These are phyloP conservation scores for Acrossocheilus fasciatus DNA, from an alignment of 2,797 vertebrate genomes.

Conservation along the genomic window DNA sequence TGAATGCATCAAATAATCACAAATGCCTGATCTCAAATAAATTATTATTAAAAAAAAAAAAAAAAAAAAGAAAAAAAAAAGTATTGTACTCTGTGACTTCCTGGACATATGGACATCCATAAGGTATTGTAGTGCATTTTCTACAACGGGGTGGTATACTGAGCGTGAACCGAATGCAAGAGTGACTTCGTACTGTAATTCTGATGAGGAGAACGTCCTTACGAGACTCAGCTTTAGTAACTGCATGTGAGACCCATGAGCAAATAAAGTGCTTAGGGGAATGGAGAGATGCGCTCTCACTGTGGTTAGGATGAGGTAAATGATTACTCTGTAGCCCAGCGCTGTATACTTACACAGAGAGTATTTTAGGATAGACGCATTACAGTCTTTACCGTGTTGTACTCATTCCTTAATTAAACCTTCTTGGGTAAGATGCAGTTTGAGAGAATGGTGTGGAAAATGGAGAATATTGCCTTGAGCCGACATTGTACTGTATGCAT, in stretches of 20 bases:
- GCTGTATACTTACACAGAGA: not conserved
- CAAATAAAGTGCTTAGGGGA: not conserved
- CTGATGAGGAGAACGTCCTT: not conserved
- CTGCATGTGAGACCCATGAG: not conserved
- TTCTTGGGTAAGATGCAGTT: slow-evolving; percentile 58
- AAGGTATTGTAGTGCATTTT: too few species aligned
- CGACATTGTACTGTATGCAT: slow-evolving; percentile 45
- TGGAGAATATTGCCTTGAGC: slow-evolving; percentile 57
- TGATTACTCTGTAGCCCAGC: not conserved
- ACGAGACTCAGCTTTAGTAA: slow-evolving; percentile 14
- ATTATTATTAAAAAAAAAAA: too few species aligned
- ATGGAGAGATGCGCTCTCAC: not conserved
- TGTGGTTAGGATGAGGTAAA: slow-evolving; percentile 23
- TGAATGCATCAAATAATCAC: not conserved
- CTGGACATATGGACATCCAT: not conserved
- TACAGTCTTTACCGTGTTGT: slow-evolving; percentile 6
- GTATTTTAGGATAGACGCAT: slow-evolving; percentile 49
- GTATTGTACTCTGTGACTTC: not conserved
- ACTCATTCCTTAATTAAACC: slow-evolving; percentile 57
- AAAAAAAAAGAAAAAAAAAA: too few species aligned
- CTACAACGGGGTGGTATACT: not conserved
- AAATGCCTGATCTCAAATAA: not conserved
- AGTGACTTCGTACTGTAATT: slow-evolving; percentile 8
- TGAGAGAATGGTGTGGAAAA: slow-evolving; percentile 58
- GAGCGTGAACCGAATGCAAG: not conserved